Evolutionary conservation across 2,113 vertebrate species (phyloP).

Genomic region (Cynocephalus volans): DNA sequence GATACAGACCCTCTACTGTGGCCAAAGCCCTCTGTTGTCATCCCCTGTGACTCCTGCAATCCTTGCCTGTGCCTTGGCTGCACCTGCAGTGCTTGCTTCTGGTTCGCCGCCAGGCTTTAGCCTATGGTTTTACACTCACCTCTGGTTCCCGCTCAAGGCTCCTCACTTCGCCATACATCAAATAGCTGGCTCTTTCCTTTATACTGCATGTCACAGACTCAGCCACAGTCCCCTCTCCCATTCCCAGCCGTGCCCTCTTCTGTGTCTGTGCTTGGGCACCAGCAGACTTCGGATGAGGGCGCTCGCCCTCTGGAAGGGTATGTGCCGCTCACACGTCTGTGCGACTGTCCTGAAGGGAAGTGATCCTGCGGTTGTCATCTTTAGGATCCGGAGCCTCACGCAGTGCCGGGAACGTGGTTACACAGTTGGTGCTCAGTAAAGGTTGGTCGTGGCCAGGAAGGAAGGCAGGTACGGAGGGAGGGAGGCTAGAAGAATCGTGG

Average conservation of each 20-base stretch:
- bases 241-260: background rate
- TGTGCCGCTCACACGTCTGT: accelerated
- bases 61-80: background rate
- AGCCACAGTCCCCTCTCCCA: too few species aligned
- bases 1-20: background rate
- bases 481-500: background rate
- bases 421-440: background rate
- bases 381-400: background rate
- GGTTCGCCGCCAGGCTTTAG: background rate
- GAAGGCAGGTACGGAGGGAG: background rate
- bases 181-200: background rate
- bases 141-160: background rate
- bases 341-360: background rate
- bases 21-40: background rate
- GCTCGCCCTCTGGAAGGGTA: accelerated
- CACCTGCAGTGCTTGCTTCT: background rate
- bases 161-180: background rate
- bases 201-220: background rate
- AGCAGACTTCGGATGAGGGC: background rate
- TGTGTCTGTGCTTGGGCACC: too few species aligned
- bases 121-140: background rate
- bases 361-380: accelerated
- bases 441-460: background rate
- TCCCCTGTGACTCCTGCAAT: background rate
- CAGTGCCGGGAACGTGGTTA: background rate